Base-by-base conservation (phyloP, 2,113 vertebrate species). In the Gavia stellata region DNA sequence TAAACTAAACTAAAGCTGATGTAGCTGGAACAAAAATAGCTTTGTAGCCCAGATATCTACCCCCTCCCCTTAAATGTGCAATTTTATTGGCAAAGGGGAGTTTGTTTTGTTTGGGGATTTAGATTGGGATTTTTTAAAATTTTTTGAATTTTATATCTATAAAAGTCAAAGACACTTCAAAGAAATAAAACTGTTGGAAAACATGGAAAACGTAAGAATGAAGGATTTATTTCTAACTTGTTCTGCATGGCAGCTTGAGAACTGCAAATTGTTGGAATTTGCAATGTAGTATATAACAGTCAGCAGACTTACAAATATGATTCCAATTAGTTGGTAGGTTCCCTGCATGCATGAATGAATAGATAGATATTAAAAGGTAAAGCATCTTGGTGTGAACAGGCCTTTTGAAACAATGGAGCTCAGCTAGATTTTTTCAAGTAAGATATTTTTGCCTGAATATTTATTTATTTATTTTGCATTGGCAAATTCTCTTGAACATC, bases 391-490 rank as follows among this genome's bases (percentile, higher is more conserved):
- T 85, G 95, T 89, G 81, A 92, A n/a, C 34, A 85, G 40, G 14
- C 40, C 16, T 40, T 81, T 84, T 68, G 62, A 55, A 89, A 77
- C 29, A 42, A 29, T 12, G 16, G 49, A 88, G 25, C 53, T 92
- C 61, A 68, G 62, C 16, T 89, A 68, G 52, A 75, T 33, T 77
- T 89, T 93, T 87, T 74, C 47, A 52, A 62, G 36, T 38, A 81
- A 74, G 44, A 26, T 86, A 81, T 85, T 95, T 95, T 95, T 89
- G n/a, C 89, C 77, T 79, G 45, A 68, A 56, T 91, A 92, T 97
- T 96, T 96, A 90, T 95, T 96, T 96, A 95, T 96, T 97, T 94
- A 94, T 92, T 94, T 94, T 75, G 61, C 73, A 66, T 87, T 91
- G 61, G 19, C 91, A 81, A 79, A 82, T 58, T 94, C 73, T 92